Percentiles rank a stretch among this genome's conserved stretches.
phyloP scores from a whole-genome alignment of 23 tunicate genomes.

The Trididemnum clinides region DNA sequence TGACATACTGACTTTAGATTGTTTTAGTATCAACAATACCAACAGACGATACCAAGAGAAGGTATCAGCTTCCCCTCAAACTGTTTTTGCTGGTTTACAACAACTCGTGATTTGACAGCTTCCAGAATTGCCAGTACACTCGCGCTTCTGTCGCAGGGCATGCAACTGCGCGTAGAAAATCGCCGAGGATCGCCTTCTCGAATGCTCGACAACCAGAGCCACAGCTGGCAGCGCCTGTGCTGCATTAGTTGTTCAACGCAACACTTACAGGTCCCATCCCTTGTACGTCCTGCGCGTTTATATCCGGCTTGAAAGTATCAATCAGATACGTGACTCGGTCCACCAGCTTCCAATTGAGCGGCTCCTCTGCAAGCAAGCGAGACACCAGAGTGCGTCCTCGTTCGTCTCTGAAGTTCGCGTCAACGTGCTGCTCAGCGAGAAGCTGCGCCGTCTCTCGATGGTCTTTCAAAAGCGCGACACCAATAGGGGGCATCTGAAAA shows the following conservation, averaged over 20 bases:
- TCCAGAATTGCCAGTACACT: no score
- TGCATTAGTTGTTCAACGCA: no score
- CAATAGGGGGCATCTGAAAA: conserved; percentile 94
- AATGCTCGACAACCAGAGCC: no score
- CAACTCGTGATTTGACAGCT: no score
- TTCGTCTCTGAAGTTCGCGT: conserved; percentile 88
- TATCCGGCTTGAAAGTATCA: conserved; percentile 69
- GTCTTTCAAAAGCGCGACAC: conserved; percentile 91
- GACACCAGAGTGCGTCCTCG: conserved; percentile 95
- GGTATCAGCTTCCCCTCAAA: no score
- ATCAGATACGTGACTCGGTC: conserved; percentile 67
- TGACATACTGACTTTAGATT: no score
- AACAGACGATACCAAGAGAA: no score
- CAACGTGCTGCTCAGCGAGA: conserved; percentile 73
- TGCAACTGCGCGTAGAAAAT: neutral
- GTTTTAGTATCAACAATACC: no score
- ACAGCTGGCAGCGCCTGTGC: neutral
- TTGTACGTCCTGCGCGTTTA: conserved; percentile 89
- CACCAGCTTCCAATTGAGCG: conserved; percentile 75
- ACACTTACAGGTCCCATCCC: conserved; percentile 88
- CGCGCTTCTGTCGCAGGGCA: no score
- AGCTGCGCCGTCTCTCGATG: conserved; percentile 90
- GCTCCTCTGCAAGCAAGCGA: conserved; percentile 83
- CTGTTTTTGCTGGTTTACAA: no score
- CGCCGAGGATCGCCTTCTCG: neutral